Percentiles rank a stretch among this genome's conserved stretches.
Evolutionary conservation across 2,113 vertebrate species (phyloP).

Genomic region (Oophaga pumilio): DNA sequence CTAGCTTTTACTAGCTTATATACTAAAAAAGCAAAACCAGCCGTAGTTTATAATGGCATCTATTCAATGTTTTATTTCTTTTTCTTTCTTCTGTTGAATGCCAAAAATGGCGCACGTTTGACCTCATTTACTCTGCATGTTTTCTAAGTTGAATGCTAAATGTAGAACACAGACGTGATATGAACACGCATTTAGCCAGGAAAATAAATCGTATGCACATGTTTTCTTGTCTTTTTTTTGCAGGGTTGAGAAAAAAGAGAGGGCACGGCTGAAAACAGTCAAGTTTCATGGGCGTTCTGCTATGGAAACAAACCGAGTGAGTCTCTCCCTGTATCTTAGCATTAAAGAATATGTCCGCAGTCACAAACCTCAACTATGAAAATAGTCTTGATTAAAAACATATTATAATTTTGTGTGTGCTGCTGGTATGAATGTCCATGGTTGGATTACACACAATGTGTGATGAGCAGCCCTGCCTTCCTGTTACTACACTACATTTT

Average conservation of each 20-base stretch:
- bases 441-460: background rate
- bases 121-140: no score
- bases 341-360: background rate
- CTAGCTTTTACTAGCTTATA: no score
- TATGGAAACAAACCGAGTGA: conserved; percentile 95
- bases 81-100: background rate
- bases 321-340: background rate
- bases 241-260: conserved; percentile 93
- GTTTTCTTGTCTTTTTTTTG: conserved; percentile 6
- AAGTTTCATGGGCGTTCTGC: conserved; percentile 98
- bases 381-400: background rate
- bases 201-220: no score
- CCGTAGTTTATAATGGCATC: no score
- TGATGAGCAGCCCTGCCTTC: background rate
- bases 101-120: no score
- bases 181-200: no score
- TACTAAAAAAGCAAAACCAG: no score
- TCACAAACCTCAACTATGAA: background rate
- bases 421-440: background rate
- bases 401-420: no score
- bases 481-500: no score
- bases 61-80: background rate
- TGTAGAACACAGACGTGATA: no score
- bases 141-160: no score
- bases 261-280: conserved; percentile 97